Percentiles rank a stretch among this genome's conserved stretches.
phyloP scores from a whole-genome alignment of 1,140 invertebrate genomes.

The Yoshiicerus persimilis region DNA sequence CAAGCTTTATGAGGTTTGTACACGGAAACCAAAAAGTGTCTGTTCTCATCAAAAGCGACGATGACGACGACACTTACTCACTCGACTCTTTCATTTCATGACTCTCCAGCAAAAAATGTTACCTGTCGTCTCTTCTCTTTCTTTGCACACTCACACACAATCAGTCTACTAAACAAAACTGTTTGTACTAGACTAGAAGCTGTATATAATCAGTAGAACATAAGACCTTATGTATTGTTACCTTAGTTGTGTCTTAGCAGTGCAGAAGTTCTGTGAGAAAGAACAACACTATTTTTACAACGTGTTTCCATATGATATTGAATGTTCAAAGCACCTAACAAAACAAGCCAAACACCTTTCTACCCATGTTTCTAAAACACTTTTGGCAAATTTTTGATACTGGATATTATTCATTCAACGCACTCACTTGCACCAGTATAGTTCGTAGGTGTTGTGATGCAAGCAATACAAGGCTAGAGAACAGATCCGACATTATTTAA shows the following conservation, averaged over 20 bases:
- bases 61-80: neutral
- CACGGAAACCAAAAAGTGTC: conserved; percentile 44
- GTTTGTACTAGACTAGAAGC: neutral
- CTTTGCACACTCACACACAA: neutral
- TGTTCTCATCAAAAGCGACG: conserved; percentile 32
- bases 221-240: neutral
- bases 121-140: neutral
- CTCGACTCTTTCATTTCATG: conserved; percentile 6
- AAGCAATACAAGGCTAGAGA: neutral
- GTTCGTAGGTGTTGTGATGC: too few relatives aligned
- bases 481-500: neutral
- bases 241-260: too few relatives aligned
- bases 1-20: conserved; percentile 35
- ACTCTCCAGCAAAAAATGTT: neutral
- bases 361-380: neutral
- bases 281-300: neutral
- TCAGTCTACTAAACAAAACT: neutral
- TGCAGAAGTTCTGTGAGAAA: neutral
- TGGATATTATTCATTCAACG: neutral
- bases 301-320: neutral
- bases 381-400: neutral
- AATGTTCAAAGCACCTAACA: neutral
- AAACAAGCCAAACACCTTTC: neutral
- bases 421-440: neutral
- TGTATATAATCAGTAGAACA: neutral